Conservation (phyloP, 2,113 vertebrate species). For the Sula dactylatra region DNA sequence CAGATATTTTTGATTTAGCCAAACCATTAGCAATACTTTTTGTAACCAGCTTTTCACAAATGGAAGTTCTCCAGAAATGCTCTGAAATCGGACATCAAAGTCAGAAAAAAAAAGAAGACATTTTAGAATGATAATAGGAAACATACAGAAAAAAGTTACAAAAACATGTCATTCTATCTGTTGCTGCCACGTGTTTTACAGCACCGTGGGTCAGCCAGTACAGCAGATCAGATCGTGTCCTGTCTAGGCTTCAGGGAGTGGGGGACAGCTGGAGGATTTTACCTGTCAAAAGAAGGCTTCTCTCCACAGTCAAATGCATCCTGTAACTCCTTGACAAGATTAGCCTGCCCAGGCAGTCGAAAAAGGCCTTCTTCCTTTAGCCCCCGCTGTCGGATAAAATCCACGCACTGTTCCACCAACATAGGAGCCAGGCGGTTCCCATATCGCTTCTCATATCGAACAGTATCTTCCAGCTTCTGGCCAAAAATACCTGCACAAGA, state of each 20-base stretch:
- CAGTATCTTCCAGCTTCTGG: constrained; percentile 95
- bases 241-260: background rate
- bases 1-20: background rate
- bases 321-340: constrained; percentile 96
- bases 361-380: constrained; percentile 94
- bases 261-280: background rate
- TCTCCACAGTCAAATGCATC: constrained; percentile 97
- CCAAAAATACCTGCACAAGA: constrained; percentile 90
- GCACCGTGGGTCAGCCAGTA: background rate
- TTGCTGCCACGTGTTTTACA: background rate
- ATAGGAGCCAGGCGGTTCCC: constrained; percentile 90
- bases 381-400: constrained; percentile 92
- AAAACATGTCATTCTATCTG: background rate
- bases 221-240: background rate
- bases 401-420: constrained; percentile 96
- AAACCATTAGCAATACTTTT: background rate
- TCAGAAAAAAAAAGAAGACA: background rate
- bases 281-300: constrained; percentile 96
- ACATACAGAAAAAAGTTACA: background rate
- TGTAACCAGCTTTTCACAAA: background rate
- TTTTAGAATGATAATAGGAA: background rate
- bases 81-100: constrained; percentile 32
- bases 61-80: background rate
- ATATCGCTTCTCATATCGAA: constrained; percentile 89
- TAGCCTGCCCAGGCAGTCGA: constrained; percentile 91